Base-by-base conservation (phyloP, 2,888 invertebrate species). In the Pharmacophagus antenor region DNA sequence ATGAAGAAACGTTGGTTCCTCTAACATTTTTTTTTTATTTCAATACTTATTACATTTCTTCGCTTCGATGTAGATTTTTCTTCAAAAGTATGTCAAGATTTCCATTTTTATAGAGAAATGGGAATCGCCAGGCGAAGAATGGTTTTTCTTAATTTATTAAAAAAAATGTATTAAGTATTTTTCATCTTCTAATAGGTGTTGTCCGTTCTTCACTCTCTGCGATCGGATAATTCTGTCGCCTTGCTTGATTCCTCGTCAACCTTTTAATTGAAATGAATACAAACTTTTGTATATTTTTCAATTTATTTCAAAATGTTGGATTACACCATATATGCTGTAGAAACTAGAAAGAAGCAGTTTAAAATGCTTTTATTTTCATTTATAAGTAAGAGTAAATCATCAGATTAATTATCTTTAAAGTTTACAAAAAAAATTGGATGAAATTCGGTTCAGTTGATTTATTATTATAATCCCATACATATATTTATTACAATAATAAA, bases 31-130 rank as follows among this genome's bases (percentile, higher is more conserved):
- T n/a, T n/a, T n/a, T 46, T 46, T 46, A 46, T 46, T 46, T 18
- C 46, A 20, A 20, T 46, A 8, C 20, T 46, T 21, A 20, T 12
- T 46, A 46, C 10, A 20, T 46, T 46, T 46, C 20, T 21, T 18
- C 46, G 42, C 42, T 42, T 17, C 42, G 42, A 42, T 17, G 42
- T 42, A 42, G 42, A 25, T 42, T 42, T 42, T 42, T 42, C 42
- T 42, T 8, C 46, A 31, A 12, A 31, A 31, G 12, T 31, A 31
- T 31, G 12, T 15, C 31, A 12, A 31, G 31, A 46, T 42, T 42
- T 42, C 18, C 42, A 17, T 42, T 42, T 42, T 42, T 18, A 42
- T 17, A 17, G 18, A 42, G 18, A 42, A 42, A 42, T 17, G 18
- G n/a, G 18, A 42, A 42, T 42, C 6, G 5, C 42, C 17, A 7